phyloP scores from a whole-genome alignment of 2,888 invertebrate species.

The Sarcophaga caerulescens region DNA sequence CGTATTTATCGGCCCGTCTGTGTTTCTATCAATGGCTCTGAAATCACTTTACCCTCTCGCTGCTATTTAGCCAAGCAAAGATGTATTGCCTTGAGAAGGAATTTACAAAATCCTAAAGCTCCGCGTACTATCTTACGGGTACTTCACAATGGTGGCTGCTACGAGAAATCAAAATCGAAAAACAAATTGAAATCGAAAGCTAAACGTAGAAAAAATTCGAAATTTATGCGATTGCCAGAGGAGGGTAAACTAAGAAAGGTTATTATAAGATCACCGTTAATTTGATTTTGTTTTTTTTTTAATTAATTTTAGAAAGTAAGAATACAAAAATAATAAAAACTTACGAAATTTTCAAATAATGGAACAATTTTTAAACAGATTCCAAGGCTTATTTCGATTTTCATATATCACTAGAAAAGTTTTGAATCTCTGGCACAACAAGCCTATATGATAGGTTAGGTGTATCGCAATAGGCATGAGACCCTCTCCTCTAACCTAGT shows the following conservation, averaged over 20 bases:
- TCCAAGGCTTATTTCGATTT: too few species aligned
- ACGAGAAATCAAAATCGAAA: background rate
- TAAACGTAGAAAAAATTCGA: conserved; percentile 19
- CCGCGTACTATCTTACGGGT: conserved; percentile 16
- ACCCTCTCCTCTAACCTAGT: too few species aligned
- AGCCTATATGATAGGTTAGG: too few species aligned
- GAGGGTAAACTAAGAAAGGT: background rate
- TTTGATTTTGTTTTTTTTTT: too few species aligned
- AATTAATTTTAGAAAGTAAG: too few species aligned
- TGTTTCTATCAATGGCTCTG: conserved; percentile 46
- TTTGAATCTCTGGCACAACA: too few species aligned
- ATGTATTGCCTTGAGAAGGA: conserved; percentile 16
- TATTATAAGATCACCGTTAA: too few species aligned
- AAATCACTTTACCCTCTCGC: conserved; percentile 40
- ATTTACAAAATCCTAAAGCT: background rate
- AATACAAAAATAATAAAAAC: too few species aligned
- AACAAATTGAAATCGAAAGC: background rate
- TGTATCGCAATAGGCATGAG: too few species aligned
- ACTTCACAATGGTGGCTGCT: conserved; percentile 28
- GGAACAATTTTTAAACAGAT: too few species aligned
- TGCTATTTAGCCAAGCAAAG: conserved; percentile 56
- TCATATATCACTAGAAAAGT: too few species aligned
- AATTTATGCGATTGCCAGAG: background rate
- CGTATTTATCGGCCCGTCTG: conserved; percentile 62
- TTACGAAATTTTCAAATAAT: too few species aligned